Conservation (phyloP, 2,113 vertebrate genomes). For the Mesoclemmys tuberculata region DNA sequence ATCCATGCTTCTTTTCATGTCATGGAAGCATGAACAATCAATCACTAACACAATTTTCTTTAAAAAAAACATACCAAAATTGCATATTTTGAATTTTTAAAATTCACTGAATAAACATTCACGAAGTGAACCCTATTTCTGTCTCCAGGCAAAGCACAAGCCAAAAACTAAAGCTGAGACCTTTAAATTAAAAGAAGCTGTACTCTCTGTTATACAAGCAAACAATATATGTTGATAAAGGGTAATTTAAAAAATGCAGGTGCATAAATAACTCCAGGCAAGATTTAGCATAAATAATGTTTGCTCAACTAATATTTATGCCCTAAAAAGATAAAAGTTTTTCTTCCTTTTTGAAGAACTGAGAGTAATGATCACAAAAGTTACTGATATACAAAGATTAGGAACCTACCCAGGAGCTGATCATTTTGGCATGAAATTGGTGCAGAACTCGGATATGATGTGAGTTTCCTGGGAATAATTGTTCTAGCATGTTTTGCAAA, state of each 20-base stretch:
- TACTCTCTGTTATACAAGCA: slow-evolving; percentile 42
- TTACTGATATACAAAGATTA: not conserved
- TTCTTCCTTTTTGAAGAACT: slow-evolving; percentile 5
- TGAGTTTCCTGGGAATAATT: not conserved
- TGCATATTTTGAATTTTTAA: slow-evolving; percentile 65
- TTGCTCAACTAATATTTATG: not conserved
- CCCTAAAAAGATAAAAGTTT: not conserved
- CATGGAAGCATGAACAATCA: slow-evolving; percentile 38
- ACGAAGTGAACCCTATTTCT: slow-evolving; percentile 61
- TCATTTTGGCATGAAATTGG: not conserved
- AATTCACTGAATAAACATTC: slow-evolving; percentile 58
- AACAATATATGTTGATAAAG: slow-evolving; percentile 45
- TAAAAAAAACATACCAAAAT: slow-evolving; percentile 22
- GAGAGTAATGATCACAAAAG: not conserved
- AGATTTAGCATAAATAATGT: slow-evolving; percentile 6
- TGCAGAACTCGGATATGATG: not conserved
- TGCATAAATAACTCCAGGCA: slow-evolving; percentile 33
- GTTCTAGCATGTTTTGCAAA: not conserved
- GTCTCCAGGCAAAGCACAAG: slow-evolving; percentile 64
- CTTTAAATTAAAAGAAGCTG: not conserved
- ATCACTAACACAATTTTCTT: slow-evolving; percentile 40
- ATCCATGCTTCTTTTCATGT: slow-evolving; percentile 64
- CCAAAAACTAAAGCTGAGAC: slow-evolving; percentile 35
- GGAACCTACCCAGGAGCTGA: slow-evolving; percentile 18
- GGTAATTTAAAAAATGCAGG: slow-evolving; percentile 49